Base-by-base conservation (phyloP, 2,797 vertebrate genomes). In the Anas acuta region DNA sequence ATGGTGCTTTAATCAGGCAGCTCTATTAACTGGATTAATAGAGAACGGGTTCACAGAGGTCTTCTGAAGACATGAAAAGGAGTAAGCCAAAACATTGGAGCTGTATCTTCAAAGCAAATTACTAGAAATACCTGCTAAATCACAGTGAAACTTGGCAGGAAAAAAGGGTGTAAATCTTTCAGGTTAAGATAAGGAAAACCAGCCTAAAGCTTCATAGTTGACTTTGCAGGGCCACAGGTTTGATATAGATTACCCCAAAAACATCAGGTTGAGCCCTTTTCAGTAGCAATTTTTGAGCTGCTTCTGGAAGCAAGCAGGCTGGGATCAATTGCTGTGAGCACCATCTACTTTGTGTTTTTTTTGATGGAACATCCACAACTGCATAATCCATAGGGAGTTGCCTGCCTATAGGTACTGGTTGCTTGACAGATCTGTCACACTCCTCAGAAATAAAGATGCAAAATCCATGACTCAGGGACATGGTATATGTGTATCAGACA, bases 351-450 rank as follows among this genome's bases (percentile, higher is more conserved):
- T 9, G 20, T 54, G 26, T 25, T n/a, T 81, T 43, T 78, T 85
- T 84, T 64, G 39, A 81, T 79, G 56, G 67, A 93, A 53, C 41
- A 61, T 79, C 43, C 47, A 33, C 45, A 76, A 5, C 8, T 86
- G 73, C 87, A 70, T 84, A 81, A 80, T 90, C 89, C 28, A 57
- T 61, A 60, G 70, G 84, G 57, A 93, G 76, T 4, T 92, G 91
- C 82, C 89, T 96, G 92, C 91, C 95, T 80, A 94, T 62, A 86
- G 89, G 84, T 97, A 33, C 82, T 91, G 69, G 58, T 43, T 73
- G 22, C 92, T 93, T 96, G 95, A 94, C 93, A 97, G 92, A 95
- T 93, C 93, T 97, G 95, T 96, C 95, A 94, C 62, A 32, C 60
- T 84, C 93, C 87, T 91, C 85, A 84, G 93, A 93, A 90, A 96